Evolutionary conservation across 1,140 invertebrate species (phyloP).

Genomic region (Heliconius eleuchia): DNA sequence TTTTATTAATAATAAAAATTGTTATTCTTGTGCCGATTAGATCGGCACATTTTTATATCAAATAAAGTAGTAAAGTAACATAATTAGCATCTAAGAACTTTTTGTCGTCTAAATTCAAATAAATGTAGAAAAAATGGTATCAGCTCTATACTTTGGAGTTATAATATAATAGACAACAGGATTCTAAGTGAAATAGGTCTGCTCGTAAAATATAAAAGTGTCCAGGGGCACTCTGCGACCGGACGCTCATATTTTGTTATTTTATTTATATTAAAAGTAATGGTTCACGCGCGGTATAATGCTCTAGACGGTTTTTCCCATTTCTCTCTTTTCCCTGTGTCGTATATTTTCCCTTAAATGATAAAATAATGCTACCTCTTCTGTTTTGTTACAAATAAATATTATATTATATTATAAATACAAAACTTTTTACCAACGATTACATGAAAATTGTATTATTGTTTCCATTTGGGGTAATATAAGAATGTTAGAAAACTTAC

Average conservation of each 20-base stretch:
- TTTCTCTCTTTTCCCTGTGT: slow-evolving; percentile 72
- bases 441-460: not conserved
- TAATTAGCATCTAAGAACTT: not conserved
- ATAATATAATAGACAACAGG: not conserved
- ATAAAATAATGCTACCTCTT: slow-evolving; percentile 66
- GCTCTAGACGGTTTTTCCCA: slow-evolving; percentile 72
- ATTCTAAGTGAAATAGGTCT: slow-evolving; percentile 12
- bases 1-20: no score
- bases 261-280: slow-evolving; percentile 82
- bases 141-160: not conserved
- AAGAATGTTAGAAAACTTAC: not conserved
- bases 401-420: not conserved
- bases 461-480: not conserved
- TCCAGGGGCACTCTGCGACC: slow-evolving; percentile 74
- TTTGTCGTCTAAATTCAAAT: not conserved
- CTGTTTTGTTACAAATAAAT: slow-evolving; percentile 41
- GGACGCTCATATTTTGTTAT: slow-evolving; percentile 81
- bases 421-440: no score
- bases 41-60: no score
- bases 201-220: slow-evolving; percentile 75
- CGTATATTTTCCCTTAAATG: slow-evolving; percentile 81
- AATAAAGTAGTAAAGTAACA: no score
- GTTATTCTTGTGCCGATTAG: no score
- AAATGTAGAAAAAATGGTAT: not conserved
- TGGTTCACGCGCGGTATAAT: slow-evolving; percentile 72